Percentiles rank a stretch among this genome's conserved stretches.
Conservation (phyloP, 2,888 invertebrate species). For the Melanostoma mellinum region DNA sequence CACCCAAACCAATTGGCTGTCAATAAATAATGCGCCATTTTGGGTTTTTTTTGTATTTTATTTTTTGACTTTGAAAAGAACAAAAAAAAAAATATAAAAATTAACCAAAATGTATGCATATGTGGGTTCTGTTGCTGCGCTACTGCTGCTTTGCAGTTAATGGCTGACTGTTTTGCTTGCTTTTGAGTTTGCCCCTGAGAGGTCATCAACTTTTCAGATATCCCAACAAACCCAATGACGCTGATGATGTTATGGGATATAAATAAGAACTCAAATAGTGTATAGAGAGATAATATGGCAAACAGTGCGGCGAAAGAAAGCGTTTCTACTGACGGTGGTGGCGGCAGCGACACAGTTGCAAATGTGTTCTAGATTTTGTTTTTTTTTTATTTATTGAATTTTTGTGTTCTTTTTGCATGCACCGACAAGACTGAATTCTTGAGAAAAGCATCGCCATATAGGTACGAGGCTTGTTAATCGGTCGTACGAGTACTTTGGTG, state of each 20-base stretch:
- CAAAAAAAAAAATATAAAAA: conserved; percentile 26
- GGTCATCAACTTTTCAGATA: conserved; percentile 66
- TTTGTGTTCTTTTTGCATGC: too few species aligned
- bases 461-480: too few species aligned
- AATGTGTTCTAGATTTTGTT: too few species aligned
- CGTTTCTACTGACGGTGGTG: not conserved
- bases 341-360: too few species aligned
- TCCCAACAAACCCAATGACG: conserved; percentile 47
- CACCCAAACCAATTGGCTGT: conserved; percentile 18
- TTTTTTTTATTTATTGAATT: too few species aligned
- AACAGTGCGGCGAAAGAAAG: conserved; percentile 9
- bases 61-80: not conserved
- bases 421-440: too few species aligned
- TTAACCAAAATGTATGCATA: conserved; percentile 47
- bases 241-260: conserved; percentile 52
- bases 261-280: conserved; percentile 63
- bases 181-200: conserved; percentile 59
- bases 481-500: too few species aligned
- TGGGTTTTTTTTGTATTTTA: too few species aligned
- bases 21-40: conserved; percentile 42
- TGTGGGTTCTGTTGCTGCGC: conserved; percentile 12
- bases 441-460: too few species aligned
- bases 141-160: conserved; percentile 29
- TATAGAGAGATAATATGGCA: conserved; percentile 22
- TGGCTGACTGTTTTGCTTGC: conserved; percentile 24